Percentiles rank a stretch among this genome's conserved stretches.
Evolutionary conservation across 2,113 vertebrate species (phyloP).

Genomic region (Paracanthobrama guichenoti): DNA sequence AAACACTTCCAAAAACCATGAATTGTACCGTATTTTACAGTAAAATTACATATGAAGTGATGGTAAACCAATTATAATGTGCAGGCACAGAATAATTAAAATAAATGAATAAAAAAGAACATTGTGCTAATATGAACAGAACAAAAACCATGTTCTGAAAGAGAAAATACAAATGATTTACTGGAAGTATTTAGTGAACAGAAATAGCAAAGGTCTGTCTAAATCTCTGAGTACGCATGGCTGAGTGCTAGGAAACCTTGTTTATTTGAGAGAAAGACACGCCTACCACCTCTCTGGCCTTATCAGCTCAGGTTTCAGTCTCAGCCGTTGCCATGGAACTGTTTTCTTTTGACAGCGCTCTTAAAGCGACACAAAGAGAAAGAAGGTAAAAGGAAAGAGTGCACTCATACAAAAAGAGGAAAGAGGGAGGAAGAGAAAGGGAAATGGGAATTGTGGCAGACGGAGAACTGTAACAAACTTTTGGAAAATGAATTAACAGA

Average conservation of each 20-base stretch:
- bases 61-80: neutral
- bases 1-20: neutral
- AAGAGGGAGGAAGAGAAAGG: conserved; percentile 15
- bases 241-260: neutral
- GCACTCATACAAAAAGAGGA: neutral
- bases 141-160: neutral
- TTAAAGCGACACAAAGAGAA: conserved; percentile 36
- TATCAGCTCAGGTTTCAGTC: conserved; percentile 56
- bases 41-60: neutral
- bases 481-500: neutral
- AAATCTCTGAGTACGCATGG: neutral
- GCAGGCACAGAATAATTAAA: neutral
- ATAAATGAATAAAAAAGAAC: neutral
- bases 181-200: neutral
- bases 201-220: neutral
- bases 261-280: neutral
- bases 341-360: conserved; percentile 44
- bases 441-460: neutral
- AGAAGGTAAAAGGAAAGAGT: neutral
- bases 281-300: neutral
- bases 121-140: neutral
- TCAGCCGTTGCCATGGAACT: conserved; percentile 53
- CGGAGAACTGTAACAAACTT: neutral
- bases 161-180: neutral
- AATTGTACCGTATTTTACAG: neutral